Conservation (phyloP, 2,113 vertebrate genomes). For the Tragelaphus strepsiceros region DNA sequence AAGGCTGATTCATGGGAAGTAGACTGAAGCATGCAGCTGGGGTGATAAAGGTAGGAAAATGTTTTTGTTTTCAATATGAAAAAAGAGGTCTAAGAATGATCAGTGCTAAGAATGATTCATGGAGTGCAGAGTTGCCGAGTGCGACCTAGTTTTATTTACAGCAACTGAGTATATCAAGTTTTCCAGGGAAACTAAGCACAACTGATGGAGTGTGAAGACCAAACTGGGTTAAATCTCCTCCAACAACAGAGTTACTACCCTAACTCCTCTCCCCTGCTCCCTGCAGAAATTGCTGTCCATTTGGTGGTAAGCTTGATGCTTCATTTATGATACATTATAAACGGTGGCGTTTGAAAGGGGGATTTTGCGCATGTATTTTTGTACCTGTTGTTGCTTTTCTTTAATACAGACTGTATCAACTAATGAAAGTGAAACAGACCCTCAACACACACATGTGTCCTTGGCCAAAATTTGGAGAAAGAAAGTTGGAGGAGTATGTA, state of each 20-base stretch:
- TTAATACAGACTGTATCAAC: background rate
- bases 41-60: background rate
- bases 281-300: background rate
- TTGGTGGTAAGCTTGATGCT: background rate
- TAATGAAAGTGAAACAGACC: background rate
- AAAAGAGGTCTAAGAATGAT: conserved; percentile 8
- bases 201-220: conserved; percentile 14
- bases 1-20: background rate
- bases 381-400: background rate
- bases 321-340: conserved; percentile 17
- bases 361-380: background rate
- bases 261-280: background rate
- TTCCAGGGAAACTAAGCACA: conserved; percentile 27
- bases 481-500: background rate
- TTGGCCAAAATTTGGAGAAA: background rate
- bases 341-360: background rate
- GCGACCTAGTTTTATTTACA: background rate
- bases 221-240: conserved; percentile 29
- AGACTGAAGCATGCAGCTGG: background rate
- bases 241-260: background rate
- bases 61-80: conserved; percentile 24
- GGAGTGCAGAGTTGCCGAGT: background rate
- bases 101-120: background rate
- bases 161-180: background rate
- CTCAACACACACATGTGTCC: background rate